A percentile compares a stretch with the other conserved stretches of the same genome.
phyloP scores from a whole-genome alignment of 2,797 vertebrate species.

The Tauraco hartlaubi region DNA sequence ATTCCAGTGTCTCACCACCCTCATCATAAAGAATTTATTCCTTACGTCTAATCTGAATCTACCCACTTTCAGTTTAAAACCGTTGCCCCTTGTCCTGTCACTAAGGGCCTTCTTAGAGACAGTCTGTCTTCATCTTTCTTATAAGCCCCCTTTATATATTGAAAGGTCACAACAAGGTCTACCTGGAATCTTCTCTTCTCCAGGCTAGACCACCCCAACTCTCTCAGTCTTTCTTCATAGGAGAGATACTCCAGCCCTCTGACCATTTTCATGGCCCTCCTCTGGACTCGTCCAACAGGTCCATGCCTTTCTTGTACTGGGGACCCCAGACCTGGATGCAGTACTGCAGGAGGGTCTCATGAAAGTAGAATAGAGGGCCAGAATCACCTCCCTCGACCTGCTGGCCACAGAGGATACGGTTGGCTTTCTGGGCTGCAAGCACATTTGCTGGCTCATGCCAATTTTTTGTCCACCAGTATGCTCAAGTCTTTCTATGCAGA shows the following conservation, averaged over 20 bases:
- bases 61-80: neutral
- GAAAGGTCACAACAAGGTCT: neutral
- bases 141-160: neutral
- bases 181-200: neutral
- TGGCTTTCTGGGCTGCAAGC: neutral
- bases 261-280: neutral
- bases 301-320: neutral
- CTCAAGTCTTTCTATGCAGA: neutral
- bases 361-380: neutral
- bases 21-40: neutral
- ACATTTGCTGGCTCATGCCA: neutral
- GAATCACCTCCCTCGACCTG: neutral
- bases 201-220: neutral
- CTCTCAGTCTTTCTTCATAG: neutral
- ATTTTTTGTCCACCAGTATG: neutral
- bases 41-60: neutral
- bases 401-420: rapidly evolving
- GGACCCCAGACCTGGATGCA: neutral
- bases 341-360: neutral
- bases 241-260: neutral
- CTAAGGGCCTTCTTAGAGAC: neutral
- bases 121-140: neutral
- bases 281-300: neutral
- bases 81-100: neutral
- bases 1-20: neutral